phyloP scores from a whole-genome alignment of 2,113 vertebrate species.

The Mustela lutreola region DNA sequence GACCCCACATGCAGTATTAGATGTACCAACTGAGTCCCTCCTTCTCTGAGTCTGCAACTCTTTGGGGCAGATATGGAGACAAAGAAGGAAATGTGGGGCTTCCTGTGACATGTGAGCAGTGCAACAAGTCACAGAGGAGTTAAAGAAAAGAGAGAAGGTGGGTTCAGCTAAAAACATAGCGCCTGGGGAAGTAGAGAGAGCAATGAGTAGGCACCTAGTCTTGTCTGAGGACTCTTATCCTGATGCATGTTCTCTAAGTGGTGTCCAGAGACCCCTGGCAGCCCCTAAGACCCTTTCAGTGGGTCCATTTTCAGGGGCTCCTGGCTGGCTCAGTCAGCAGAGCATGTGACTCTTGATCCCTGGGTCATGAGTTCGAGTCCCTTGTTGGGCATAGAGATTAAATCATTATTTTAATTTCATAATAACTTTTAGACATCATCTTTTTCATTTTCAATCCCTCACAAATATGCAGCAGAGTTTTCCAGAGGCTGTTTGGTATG shows the following conservation, averaged over 20 bases:
- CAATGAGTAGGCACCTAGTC: neutral
- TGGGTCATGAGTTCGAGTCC: neutral
- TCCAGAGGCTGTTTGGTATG: rapidly evolving
- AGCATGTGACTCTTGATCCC: neutral
- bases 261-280: neutral
- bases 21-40: neutral
- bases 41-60: neutral
- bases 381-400: neutral
- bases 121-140: neutral
- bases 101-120: rapidly evolving
- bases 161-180: neutral
- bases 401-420: neutral
- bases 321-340: neutral
- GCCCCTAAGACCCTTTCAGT: too few species aligned
- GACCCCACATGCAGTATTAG: neutral
- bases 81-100: neutral
- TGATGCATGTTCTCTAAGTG: neutral
- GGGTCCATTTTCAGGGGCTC: neutral
- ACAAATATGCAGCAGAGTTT: neutral
- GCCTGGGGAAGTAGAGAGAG: neutral
- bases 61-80: neutral
- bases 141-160: neutral
- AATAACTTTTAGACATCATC: neutral
- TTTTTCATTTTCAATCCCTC: neutral
- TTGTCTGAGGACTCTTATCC: neutral